Conservation (phyloP, 2,797 vertebrate genomes). For the Dermochelys coriacea region DNA sequence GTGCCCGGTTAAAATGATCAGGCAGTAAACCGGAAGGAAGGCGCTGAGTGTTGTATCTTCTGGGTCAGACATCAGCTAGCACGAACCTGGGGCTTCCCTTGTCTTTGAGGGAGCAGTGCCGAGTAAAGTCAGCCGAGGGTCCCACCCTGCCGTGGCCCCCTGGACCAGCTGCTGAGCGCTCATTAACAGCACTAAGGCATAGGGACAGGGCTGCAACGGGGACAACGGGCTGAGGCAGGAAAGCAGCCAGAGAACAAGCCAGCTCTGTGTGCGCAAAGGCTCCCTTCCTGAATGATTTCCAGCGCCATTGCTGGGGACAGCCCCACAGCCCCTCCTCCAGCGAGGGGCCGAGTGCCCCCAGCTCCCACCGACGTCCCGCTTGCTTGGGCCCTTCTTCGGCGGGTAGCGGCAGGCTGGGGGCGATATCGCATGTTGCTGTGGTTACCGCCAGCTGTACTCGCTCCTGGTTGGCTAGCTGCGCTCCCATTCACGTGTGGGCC, state of each 20-base stretch:
- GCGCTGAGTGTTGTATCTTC: neutral
- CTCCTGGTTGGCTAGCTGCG: neutral
- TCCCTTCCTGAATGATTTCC: neutral
- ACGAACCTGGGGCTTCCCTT: neutral
- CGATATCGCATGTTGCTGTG: neutral
- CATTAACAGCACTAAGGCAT: no score
- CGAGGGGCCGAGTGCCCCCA: neutral
- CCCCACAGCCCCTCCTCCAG: neutral
- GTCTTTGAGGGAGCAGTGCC: neutral
- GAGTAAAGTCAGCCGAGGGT: neutral
- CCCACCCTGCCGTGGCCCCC: neutral
- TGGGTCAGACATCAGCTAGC: neutral
- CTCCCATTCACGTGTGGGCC: fast-evolving
- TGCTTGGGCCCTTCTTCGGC: neutral
- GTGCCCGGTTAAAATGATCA: neutral
- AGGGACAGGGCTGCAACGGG: neutral
- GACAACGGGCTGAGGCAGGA: neutral
- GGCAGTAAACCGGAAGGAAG: neutral
- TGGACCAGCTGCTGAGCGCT: no score
- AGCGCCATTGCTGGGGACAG: neutral
- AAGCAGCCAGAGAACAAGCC: neutral
- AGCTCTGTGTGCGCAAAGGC: neutral
- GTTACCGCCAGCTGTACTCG: neutral
- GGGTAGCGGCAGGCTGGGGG: neutral
- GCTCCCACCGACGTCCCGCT: neutral